Base-by-base conservation (phyloP, 2,888 invertebrate species). In the Drosophila kambysellisi region DNA sequence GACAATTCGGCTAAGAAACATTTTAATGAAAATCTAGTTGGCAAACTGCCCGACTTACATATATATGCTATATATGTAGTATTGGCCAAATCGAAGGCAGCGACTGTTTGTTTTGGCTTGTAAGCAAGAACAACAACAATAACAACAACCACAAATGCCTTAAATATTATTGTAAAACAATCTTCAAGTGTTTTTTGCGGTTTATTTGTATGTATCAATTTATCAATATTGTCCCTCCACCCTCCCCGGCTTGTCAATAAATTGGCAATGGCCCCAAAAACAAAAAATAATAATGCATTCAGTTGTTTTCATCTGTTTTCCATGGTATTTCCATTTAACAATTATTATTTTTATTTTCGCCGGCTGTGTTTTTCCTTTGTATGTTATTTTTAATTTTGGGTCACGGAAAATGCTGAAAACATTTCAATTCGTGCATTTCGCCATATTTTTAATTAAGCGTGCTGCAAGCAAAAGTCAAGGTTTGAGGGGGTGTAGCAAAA, bases 261-360 rank as follows among this genome's bases (percentile, higher is more conserved):
- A 29, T 53, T 73, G 77, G 76, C 77, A 76, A 51, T 76, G 76
- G 63, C 73, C 67, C 15, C 43, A 72, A 52, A 51, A 9, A 20
- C 25, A 29, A 32, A 1, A 9, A 25, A 11, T 17, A 57, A 46
- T 2, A 20, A 53, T 70, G 57, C 63, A 64, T 70, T 60, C 75
- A 61, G 60, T 74, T 74, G 37, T 29, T 29, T 54, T 20, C 3
- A 54, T 30, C 39, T n/a, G n/a, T 57, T 60, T 74, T 70, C 32
- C 59, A 43, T 43, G 12, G 1, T 29, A 29, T 25, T 53, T 59
- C 58, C 61, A 74, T 74, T 74, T 53, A 70, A 56, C 50, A 63
- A 56, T 50, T 70, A 37, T 56, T 32, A 17, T 61, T 25, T 25
- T 54, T 54, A 54, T 37, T 30, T 37, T 12, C 7, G 53, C 30